Percentiles rank a stretch among this genome's conserved stretches.
Conservation (phyloP, 2,113 vertebrate genomes). For the Tupaia tana region DNA sequence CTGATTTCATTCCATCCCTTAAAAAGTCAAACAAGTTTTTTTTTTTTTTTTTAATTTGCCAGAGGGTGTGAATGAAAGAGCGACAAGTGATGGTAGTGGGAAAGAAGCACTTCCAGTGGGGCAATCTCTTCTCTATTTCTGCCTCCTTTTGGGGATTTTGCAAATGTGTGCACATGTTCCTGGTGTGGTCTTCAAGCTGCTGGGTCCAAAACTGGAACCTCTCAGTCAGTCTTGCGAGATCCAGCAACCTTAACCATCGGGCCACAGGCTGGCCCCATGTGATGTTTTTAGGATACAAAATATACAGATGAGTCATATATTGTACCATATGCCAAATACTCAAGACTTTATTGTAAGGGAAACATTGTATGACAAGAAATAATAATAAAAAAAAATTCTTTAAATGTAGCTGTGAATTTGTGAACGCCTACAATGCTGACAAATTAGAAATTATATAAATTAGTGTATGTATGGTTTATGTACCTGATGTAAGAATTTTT, state of each 20-base stretch:
- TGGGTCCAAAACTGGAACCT: too few relatives aligned
- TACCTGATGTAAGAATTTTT: constrained; percentile 16
- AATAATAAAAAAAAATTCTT: not conserved
- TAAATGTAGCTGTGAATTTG: not conserved
- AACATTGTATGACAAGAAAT: not conserved
- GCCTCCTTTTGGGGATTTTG: too few relatives aligned
- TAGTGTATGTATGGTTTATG: not conserved
- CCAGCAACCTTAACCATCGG: too few relatives aligned
- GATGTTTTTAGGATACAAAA: constrained; percentile 24
- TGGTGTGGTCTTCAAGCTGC: too few relatives aligned
- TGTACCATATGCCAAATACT: not conserved
- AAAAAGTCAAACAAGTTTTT: not conserved
- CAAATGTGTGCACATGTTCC: too few relatives aligned
- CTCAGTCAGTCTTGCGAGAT: too few relatives aligned
- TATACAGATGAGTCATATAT: not conserved
- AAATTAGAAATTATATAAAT: not conserved
- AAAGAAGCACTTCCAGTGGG: too few relatives aligned
- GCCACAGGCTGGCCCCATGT: not conserved
- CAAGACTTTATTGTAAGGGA: not conserved
- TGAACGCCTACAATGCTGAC: not conserved
- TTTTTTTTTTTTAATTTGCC: too few relatives aligned
- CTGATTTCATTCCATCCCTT: not conserved
- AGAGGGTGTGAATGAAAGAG: too few relatives aligned
- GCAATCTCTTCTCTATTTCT: too few relatives aligned
- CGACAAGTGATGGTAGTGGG: too few relatives aligned